Percentiles rank a stretch among this genome's conserved stretches.
phyloP scores from a whole-genome alignment of 2,888 invertebrate genomes.

The Oscheius sp. region DNA sequence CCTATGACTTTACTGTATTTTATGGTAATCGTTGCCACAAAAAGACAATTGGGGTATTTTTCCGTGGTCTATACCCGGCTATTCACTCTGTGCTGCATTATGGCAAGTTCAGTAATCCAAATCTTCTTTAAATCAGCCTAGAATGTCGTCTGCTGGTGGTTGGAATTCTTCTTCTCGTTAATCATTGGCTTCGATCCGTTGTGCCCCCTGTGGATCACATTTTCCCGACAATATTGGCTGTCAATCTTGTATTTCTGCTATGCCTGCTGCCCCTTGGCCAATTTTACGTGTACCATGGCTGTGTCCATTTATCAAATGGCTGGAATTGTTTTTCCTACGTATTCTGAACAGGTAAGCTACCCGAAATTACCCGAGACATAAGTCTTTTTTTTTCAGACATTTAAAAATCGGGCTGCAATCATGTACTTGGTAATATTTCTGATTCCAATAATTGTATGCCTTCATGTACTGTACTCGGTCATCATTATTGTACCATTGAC shows the following conservation, averaged over 20 bases:
- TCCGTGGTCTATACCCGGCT: constrained; percentile 4
- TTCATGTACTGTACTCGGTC: not conserved
- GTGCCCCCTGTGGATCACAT: not conserved
- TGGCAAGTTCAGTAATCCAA: not conserved
- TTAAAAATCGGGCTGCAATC: not conserved
- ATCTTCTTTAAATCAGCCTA: not conserved
- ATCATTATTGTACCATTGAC: not conserved
- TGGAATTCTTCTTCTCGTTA: constrained; percentile 9
- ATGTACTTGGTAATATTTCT: not conserved
- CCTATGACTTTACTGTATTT: not conserved
- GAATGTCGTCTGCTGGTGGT: constrained; percentile 14
- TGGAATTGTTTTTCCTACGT: constrained; percentile 9
- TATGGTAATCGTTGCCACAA: not conserved
- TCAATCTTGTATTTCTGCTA: constrained; percentile 1
- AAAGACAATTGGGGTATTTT: not conserved
- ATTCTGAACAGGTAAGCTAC: not conserved
- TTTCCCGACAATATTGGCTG: constrained; percentile 6
- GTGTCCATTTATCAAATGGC: constrained; percentile 19
- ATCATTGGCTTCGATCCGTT: constrained; percentile 11
- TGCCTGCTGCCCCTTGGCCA: constrained; percentile 6
- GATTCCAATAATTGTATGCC: not conserved
- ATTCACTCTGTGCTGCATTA: not conserved
- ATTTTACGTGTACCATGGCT: not conserved
- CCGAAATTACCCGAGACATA: not conserved
- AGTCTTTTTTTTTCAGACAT: constrained; percentile 6